phyloP scores from a whole-genome alignment of 64 coral and sea anemone genomes.

The Catalaphyllia jardinei region DNA sequence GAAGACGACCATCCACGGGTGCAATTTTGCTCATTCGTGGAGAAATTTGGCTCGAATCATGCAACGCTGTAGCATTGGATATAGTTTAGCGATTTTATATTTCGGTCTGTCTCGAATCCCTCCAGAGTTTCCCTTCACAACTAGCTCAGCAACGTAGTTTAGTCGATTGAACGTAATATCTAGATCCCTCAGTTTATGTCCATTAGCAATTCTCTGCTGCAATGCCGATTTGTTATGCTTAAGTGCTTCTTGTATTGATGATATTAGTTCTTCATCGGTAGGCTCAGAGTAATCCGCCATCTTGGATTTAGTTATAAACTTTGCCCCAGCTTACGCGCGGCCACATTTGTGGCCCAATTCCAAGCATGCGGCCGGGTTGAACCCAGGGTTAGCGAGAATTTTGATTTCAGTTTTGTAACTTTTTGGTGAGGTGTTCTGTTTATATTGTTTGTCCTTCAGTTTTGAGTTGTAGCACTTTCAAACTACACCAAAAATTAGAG shows the following conservation, averaged over 20 bases:
- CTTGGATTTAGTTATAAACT: background rate
- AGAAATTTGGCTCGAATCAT: constrained; percentile 5
- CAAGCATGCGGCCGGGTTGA: too few relatives aligned
- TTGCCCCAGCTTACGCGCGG: background rate
- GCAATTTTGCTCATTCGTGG: constrained; percentile 66
- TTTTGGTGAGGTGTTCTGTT: too few relatives aligned
- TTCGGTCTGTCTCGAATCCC: constrained; percentile 18
- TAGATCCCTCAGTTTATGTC: constrained; percentile 34
- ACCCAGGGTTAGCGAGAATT: too few relatives aligned
- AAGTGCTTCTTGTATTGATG: too few relatives aligned
- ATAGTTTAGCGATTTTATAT: constrained; percentile 21
- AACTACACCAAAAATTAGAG: too few relatives aligned
- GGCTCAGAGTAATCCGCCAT: background rate
- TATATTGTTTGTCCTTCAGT: too few relatives aligned
- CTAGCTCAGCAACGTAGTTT: constrained; percentile 17
- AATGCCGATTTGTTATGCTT: constrained; percentile 6
- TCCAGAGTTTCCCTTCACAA: constrained; percentile 54
- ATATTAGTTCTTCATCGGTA: too few relatives aligned
- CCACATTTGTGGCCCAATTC: background rate
- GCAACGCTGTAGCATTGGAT: constrained; percentile 23
- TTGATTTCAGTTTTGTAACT: too few relatives aligned
- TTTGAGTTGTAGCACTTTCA: too few relatives aligned
- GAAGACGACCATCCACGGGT: constrained; percentile 49
- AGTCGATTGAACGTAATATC: constrained; percentile 39
- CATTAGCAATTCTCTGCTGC: constrained; percentile 16